phyloP scores from a whole-genome alignment of 53 echinoderm and acorn worm species.

The Antedon mediterranea region DNA sequence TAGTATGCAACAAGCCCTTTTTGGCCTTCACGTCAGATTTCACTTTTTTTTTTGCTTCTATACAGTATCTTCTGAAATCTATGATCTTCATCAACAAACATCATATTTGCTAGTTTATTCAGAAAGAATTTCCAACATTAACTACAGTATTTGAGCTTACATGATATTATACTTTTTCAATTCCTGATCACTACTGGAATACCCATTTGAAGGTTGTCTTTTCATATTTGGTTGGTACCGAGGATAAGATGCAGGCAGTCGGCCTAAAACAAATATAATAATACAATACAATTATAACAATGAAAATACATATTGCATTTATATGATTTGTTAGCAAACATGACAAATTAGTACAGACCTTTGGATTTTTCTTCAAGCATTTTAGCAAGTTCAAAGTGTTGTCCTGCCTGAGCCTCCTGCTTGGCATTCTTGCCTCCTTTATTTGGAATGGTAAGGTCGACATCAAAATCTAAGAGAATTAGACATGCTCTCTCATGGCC shows the following conservation, averaged over 20 bases:
- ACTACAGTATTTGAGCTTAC: no score
- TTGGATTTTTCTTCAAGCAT: conserved; percentile 33
- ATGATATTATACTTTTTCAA: background rate
- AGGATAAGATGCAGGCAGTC: background rate
- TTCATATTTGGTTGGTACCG: background rate
- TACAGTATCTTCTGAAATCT: no score
- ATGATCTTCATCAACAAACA: no score
- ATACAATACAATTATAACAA: background rate
- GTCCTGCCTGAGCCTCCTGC: conserved; percentile 38
- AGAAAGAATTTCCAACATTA: no score
- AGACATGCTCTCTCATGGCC: conserved; percentile 36
- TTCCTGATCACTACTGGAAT: background rate
- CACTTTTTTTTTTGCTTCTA: no score
- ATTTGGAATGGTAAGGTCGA: conserved; percentile 34
- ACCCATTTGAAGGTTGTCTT: background rate
- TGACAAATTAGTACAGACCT: conserved; percentile 16
- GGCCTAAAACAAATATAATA: background rate
- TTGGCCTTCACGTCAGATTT: no score
- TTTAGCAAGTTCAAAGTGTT: conserved; percentile 26
- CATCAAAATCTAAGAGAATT: conserved; percentile 29
- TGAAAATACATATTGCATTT: background rate
- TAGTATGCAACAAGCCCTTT: no score
- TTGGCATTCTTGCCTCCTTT: conserved; percentile 52
- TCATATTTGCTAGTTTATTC: no score
- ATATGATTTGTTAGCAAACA: no score